These are phyloP conservation scores for Trematomus bernacchii DNA, from an alignment of 2,797 vertebrate species.

Conservation along the genomic window DNA sequence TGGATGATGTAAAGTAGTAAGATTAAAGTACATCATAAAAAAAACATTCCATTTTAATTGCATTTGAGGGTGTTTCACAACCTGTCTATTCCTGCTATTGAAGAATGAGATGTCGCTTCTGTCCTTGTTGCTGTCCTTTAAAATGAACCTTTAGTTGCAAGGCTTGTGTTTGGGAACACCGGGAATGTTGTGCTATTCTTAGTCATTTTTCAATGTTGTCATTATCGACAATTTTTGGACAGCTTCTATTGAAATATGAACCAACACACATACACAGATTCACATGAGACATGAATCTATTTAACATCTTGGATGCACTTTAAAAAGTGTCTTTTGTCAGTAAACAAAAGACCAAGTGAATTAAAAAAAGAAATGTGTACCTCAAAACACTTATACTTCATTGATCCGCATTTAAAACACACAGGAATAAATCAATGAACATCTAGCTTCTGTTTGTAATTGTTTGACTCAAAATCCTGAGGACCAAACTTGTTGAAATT, in stretches of 20 bases:
- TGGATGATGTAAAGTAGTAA: too few species aligned
- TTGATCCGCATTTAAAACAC: conserved; percentile 68
- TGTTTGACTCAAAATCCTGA: conserved; percentile 43
- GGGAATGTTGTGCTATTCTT: too few species aligned
- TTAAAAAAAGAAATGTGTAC: conserved; percentile 31
- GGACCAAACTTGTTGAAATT: conserved; percentile 21
- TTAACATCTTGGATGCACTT: conserved; percentile 23
- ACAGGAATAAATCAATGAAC: conserved; percentile 60
- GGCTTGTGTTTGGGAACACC: too few species aligned
- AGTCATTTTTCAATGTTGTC: too few species aligned
- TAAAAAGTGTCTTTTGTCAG: conserved; percentile 20
- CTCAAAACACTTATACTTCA: conserved; percentile 41
- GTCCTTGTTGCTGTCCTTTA: too few species aligned
- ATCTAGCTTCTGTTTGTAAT: conserved; percentile 55
- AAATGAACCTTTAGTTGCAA: too few species aligned
- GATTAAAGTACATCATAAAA: too few species aligned
- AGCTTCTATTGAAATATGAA: not conserved
- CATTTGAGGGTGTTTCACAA: too few species aligned
- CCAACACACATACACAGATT: not conserved
- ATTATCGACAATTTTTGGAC: too few species aligned
- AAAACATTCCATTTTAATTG: too few species aligned
- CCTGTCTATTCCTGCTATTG: too few species aligned
- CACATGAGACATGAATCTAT: not conserved
- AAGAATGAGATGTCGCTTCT: too few species aligned
- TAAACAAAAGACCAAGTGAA: conserved; percentile 25